Evolutionary conservation across 2,797 vertebrate genomes (phyloP).

Genomic region (Sebastes umbrosus): DNA sequence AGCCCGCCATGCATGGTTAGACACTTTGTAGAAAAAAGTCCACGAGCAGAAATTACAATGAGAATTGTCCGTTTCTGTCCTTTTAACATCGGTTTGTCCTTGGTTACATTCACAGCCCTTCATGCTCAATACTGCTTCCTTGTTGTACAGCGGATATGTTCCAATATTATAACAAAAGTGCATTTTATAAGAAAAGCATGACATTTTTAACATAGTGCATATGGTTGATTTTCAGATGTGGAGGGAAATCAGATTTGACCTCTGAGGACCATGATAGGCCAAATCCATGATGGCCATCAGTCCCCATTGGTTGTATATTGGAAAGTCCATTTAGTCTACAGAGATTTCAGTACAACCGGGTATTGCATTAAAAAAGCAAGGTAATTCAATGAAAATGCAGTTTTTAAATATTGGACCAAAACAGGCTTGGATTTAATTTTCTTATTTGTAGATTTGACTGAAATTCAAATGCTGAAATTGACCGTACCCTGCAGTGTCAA

Average conservation of each 20-base stretch:
- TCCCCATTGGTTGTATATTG: not conserved
- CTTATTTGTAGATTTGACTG: not conserved
- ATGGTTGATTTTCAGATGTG: no score
- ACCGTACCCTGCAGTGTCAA: not conserved
- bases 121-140: not conserved
- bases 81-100: not conserved
- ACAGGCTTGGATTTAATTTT: not conserved
- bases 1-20: slow-evolving; percentile 13
- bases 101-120: not conserved
- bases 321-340: not conserved
- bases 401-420: not conserved
- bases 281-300: no score
- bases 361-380: not conserved
- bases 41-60: not conserved
- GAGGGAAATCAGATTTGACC: no score
- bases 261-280: no score
- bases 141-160: not conserved
- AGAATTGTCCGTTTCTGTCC: not conserved
- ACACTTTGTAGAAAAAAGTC: slow-evolving; percentile 7
- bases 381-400: not conserved
- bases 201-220: no score
- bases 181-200: no score
- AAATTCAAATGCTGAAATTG: not conserved
- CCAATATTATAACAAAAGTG: no score
- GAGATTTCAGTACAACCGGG: not conserved